Percentiles rank a stretch among this genome's conserved stretches.
These are phyloP conservation scores for Corythornis vintsioides DNA, from an alignment of 2,113 vertebrate species.

Conservation along the genomic window DNA sequence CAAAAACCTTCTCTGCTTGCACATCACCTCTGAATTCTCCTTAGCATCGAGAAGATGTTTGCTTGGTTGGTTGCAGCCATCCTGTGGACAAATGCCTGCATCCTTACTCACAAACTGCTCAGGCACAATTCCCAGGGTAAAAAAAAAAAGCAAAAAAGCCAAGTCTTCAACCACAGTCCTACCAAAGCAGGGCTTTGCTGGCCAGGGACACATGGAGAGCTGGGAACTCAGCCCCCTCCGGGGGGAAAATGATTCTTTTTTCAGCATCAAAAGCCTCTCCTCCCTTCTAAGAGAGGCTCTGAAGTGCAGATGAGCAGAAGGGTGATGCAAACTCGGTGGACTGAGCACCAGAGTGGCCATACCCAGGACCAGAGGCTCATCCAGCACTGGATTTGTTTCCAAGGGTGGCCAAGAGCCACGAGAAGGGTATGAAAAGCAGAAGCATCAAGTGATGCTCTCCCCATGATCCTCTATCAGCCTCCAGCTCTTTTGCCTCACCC, in stretches of 20 bases:
- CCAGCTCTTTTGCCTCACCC: conserved; percentile 14
- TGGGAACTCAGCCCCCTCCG: background rate
- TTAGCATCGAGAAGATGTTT: conserved; percentile 22
- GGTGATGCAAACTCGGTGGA: background rate
- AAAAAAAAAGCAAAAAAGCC: background rate
- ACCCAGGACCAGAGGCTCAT: background rate
- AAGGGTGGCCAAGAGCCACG: background rate
- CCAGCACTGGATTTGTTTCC: background rate
- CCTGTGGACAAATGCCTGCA: conserved; percentile 37
- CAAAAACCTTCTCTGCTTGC: background rate
- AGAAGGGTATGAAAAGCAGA: background rate
- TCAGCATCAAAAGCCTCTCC: background rate
- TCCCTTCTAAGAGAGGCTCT: background rate
- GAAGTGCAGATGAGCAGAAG: background rate
- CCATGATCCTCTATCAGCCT: background rate
- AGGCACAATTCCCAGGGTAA: conserved; percentile 34
- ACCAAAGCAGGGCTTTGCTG: background rate
- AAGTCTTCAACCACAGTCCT: background rate
- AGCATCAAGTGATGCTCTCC: background rate
- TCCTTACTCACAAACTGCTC: conserved; percentile 34
- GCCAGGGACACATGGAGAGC: background rate
- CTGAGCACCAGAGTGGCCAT: background rate
- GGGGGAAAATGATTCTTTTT: background rate
- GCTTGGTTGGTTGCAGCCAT: conserved; percentile 35
- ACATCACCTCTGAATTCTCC: conserved; percentile 33